Evolutionary conservation across 2,797 vertebrate species (phyloP), one percentile per base, ranked within the genome.

Genomic region (Arnoldichthys spilopterus): DNA sequence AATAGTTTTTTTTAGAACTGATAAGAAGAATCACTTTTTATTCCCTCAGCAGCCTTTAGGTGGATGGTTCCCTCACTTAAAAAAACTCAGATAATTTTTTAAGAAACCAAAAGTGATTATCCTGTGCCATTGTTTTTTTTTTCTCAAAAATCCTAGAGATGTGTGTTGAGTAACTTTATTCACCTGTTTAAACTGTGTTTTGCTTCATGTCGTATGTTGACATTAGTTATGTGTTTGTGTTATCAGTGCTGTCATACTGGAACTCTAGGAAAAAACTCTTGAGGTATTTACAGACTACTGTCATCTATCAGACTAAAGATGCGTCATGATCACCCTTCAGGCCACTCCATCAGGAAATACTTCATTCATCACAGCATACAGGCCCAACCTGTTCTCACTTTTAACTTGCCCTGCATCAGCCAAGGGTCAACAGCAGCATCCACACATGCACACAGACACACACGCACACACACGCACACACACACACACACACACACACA

Each of bases 401-500:
- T 73, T 74, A 78, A 34, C 24, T 43, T 26, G 69, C 67, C 69
- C 45, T 73, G 68, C 59, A 66, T 67, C 74, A 73, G 81, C 69
- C 73, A 82, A 72, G 81, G 76, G 81, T 82, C 78, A 78, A 74
- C 56, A 58, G 40, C 66, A 70, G 72, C 77, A 79, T 79, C 66
- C 63, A 22, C 45, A 69, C 76, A 69, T 69, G 47, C 40, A 62
- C 72, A 43, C 75, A 77, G 40, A 61, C 34, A 72, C 71, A 64
- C 68, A 51, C 20, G 26, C 26, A 77, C 51, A 47, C 37, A 58
- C 6, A 20, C n/a, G 18, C 2, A 37, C 45, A 63, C 75, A 68
- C 76, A 64, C 64, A 61, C 71, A 40, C 64, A 77, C 53, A 59
- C 32, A 72, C 77, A 63, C 67, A 59, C 9, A 34, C 24, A 77